Conservation (phyloP, 2,888 invertebrate genomes). For the Tetramorium bicarinatum region DNA sequence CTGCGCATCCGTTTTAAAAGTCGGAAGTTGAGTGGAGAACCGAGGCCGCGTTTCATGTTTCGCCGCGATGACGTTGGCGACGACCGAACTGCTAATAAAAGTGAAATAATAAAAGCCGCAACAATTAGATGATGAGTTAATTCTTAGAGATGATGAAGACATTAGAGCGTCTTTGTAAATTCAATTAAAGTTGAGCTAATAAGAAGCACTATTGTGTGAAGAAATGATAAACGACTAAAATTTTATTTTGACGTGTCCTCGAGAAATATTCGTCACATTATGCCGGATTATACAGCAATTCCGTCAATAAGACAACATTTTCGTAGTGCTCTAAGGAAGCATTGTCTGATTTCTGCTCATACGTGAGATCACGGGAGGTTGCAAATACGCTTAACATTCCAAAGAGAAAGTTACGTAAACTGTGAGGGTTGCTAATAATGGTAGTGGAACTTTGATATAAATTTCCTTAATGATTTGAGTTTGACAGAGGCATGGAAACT, state of each 20-base stretch:
- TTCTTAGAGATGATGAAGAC: background rate
- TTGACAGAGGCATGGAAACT: slow-evolving; percentile 59
- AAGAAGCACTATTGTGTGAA: background rate
- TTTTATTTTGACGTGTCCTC: background rate
- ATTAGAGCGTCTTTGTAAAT: background rate
- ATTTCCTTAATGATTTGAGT: slow-evolving; percentile 69
- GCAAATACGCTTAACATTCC: slow-evolving; percentile 44
- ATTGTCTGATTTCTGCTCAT: slow-evolving; percentile 16
- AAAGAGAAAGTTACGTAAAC: slow-evolving; percentile 48
- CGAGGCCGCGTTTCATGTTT: slow-evolving; percentile 26
- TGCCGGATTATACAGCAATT: background rate
- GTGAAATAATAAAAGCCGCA: slow-evolving; percentile 19
- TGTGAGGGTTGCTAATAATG: slow-evolving; percentile 48
- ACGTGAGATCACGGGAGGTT: slow-evolving; percentile 18
- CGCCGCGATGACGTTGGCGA: background rate
- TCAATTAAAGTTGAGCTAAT: background rate
- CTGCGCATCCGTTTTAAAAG: slow-evolving; percentile 38
- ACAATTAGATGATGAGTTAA: slow-evolving; percentile 16
- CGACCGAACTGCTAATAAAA: slow-evolving; percentile 26
- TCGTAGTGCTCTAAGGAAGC: background rate
- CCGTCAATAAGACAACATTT: background rate
- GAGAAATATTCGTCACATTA: background rate
- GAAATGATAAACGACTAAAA: background rate
- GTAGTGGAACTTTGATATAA: slow-evolving; percentile 63
- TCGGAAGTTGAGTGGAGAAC: slow-evolving; percentile 36